Evolutionary conservation across 1,140 invertebrate species (phyloP), one percentile per base, ranked within the genome.

Genomic region (Caerostris extrusa): DNA sequence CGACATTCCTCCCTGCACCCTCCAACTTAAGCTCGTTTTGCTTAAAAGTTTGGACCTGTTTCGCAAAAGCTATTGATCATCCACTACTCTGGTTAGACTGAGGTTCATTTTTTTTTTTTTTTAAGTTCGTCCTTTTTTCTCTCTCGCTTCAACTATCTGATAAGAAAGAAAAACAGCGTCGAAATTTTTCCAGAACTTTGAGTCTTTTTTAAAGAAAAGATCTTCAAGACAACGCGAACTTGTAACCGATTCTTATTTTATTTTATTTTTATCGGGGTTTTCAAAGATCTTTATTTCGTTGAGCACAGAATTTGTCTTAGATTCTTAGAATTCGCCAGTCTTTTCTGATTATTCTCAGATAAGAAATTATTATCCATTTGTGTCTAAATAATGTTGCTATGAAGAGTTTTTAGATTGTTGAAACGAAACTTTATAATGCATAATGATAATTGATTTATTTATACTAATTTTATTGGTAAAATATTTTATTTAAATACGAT

Each of bases 11-110:
- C n/a, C 64, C n/a, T 77, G 34, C 85, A 85, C 82, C 19, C 55
- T 8, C 85, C 85, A 58, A 58, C 85, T 17, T 60, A 61, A 87
- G 12, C 58, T 87, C 85, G 85, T 87, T 87, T n/a, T 87, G 85
- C 85, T 58, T 58, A 60, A 87, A 87, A 87, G 85, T 87, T 87
- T 87, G 85, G 85, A 87, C 85, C 34, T 12, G 85, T 61, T 87
- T 87, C 34, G 12, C 7, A 64, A 61, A 34, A 87, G 58, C 58
- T 87, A 87, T 87, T 60, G 85, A 87, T 87, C 85, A 58, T n/a
- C 34, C 14, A 12, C 19, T 6, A 58, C 64, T 87, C 57, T 60
- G 85, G 60, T 87, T 64, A 12, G 57, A 34, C 57, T 60, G 85
- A 61, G 57, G 57, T 60, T 87, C 64, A 60, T 60, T 60, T 55